Evolutionary conservation across 2,113 vertebrate species (phyloP).

Genomic region (Puntigrus tetrazona): DNA sequence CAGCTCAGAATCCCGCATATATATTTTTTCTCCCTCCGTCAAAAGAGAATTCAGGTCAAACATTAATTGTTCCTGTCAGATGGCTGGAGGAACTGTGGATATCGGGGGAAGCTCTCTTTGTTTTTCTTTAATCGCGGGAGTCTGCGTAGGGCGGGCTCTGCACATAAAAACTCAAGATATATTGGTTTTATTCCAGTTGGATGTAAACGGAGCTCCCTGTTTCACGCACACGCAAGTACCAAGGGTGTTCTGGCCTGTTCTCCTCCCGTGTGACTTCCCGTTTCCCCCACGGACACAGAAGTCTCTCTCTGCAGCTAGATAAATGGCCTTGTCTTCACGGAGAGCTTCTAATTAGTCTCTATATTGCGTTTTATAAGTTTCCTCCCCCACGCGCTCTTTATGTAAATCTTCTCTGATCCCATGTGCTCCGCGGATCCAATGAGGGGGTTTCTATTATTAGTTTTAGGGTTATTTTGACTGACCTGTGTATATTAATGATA

Average conservation of each 20-base stretch:
- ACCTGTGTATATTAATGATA: not conserved
- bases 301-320: conserved; percentile 72
- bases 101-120: conserved; percentile 15
- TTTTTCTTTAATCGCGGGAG: conserved; percentile 38
- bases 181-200: conserved; percentile 29
- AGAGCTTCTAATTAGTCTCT: conserved; percentile 77
- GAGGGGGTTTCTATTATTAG: not conserved
- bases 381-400: conserved; percentile 34
- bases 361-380: conserved; percentile 66
- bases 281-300: conserved; percentile 52
- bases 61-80: conserved; percentile 66
- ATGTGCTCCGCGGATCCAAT: conserved; percentile 18
- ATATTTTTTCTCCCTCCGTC: conserved; percentile 64
- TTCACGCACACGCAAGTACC: conserved; percentile 19
- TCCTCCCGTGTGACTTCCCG: conserved; percentile 14
- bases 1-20: conserved; percentile 59
- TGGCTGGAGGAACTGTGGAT: conserved; percentile 37
- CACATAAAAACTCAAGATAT: not conserved
- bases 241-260: not conserved
- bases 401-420: not conserved
- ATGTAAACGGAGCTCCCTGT: not conserved
- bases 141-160: not conserved
- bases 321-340: conserved; percentile 69
- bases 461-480: not conserved
- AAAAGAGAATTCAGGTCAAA: conserved; percentile 54